Base-by-base conservation (phyloP, 1,140 invertebrate species). In the Dermatophagoides farinae region DNA sequence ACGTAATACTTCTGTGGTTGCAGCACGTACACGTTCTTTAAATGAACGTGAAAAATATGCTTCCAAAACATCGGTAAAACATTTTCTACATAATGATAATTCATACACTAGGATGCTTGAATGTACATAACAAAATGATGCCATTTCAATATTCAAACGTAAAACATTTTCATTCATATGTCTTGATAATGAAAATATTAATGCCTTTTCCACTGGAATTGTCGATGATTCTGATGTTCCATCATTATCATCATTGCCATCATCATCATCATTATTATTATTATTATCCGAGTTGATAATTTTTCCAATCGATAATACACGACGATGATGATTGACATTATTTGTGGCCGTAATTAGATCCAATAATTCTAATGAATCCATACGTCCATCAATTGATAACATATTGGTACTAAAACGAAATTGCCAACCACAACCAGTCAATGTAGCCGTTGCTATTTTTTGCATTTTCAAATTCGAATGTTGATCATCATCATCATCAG, bases 41-140 rank as follows among this genome's bases (percentile, higher is more conserved):
- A 91, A 76, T 10, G 71, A 66, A 66, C 86, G 82, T 37, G 82
- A 77, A 62, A 79, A 72, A 67, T 82, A 83, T 43, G 79, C 77
- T 64, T 80, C 79, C 1, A 60, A 12, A 6, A 47, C 44, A 23
- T 55, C 53, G 23, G 6, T 55, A 64, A 83, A 82, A 65, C 82
- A 80, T 11, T 81, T 80, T 16, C 84, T 80, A 71, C 88, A 93
- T 1, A 83, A 84, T 38, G 72, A 67, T 25, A 95, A 72, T 70
- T 95, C 89, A n/a, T 80, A 77, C 16, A 95, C 75, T 67, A 93
- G 80, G 60, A 82, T 77, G 0, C 86, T 82, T 37, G 85, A 89
- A 72, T 96, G 90, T 1, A 86, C 88, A 71, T 95, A 95, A 77
- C 85, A 89, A 40, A 95, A 82, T 41, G 88, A 91, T 0, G 88